phyloP scores from a whole-genome alignment of 1,140 invertebrate species.

The roundworm (Caenorhabditis elegans) region WBcel235 BX284603.4:7564001-7564500 shows the following conservation, averaged over 20 bases:
- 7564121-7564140: background rate
- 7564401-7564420: constrained; percentile 9
- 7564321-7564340: constrained; percentile 26
- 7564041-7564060: constrained; percentile 48
- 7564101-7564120: no score
- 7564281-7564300: constrained; percentile 13
- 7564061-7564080: constrained; percentile 38
- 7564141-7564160: constrained; percentile 37
- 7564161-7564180: constrained; percentile 35
- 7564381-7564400: constrained; percentile 12
- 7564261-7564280: constrained; percentile 28
- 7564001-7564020: constrained; percentile 38
- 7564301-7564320: constrained; percentile 9
- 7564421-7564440: constrained; percentile 36
- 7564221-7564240: constrained; percentile 43
- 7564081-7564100: constrained; percentile 35
- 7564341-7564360: constrained; percentile 20
- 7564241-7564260: constrained; percentile 19
- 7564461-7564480: constrained; percentile 36
- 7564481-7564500: background rate
- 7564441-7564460: constrained; percentile 41
- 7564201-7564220: constrained; percentile 37
- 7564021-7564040: constrained; percentile 46
- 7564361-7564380: constrained; percentile 24
- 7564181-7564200: constrained; percentile 33